Evolutionary conservation across 1,140 invertebrate genomes (phyloP), one percentile per base, ranked within the genome.

Genomic region (Tetraneura akinire): DNA sequence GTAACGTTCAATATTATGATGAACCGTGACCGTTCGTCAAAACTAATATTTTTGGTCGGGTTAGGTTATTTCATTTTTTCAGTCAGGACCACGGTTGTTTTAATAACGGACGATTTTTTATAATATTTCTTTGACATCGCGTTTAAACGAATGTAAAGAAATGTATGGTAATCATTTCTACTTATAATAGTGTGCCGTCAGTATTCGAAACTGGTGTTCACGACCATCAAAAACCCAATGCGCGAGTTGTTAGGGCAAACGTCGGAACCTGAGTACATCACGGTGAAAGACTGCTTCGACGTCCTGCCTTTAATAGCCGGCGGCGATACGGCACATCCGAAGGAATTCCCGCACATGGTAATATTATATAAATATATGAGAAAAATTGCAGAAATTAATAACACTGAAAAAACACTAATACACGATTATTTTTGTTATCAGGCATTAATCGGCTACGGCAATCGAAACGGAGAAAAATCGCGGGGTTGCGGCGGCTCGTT

Each of bases 271-370:
- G 26, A 32, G 29, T 8, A 29, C 57, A 14, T 6, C 3, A 37
- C 13, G 14, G 11, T 11, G 4, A 60, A 29, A 2, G 13, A 71
- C 26, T 71, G 68, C 18, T 29, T 51, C 23, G 49, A 32, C 26
- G 68, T 71, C 0, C 0, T 18, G 14, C n/a, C 49, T 0, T 29
- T 80, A 10, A 81, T 81, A 23, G 87, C 88, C 49, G 88, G 88
- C n/a, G 88, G 87, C 8, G 84, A 83, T 14, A 83, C 85, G 29
- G 86, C 87, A 0, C 81, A 83, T 4, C 82, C 84, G 13, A 86
- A 85, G n/a, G 87, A 90, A 78, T 90, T 89, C 82, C 89, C 89
- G 1, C 89, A 90, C 81, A 89, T 90, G 88, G 88, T 87, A 82
- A 84, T 83, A 10, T 6, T 55, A 23, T 16, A 62, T 62, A 66